Base-by-base conservation (phyloP, 2,888 invertebrate species). In the Entomobrya proxima region DNA sequence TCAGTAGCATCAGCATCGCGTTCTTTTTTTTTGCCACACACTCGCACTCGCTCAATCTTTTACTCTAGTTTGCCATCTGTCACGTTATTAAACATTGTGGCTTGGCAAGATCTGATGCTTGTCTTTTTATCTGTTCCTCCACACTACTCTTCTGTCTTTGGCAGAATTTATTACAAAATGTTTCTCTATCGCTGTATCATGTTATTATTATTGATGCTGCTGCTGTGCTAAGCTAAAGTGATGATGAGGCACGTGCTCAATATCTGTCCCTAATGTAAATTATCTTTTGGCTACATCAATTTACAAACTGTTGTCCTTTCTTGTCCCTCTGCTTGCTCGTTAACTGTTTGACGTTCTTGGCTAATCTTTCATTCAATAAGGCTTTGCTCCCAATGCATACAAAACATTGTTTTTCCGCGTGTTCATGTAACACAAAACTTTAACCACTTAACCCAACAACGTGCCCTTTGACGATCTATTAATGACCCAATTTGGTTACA, bases 31-130 rank as follows among this genome's bases (percentile, higher is more conserved):
- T 35, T 4, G 64, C 64, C 7, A 6, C 37, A 40, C 37, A 18
- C 40, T 40, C 15, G 37, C 13, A 44, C 24, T 69, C 32, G 1
- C 9, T 18, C 15, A 27, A 32, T 61, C 11, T 61, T 32, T 32
- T 13, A 21, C n/a, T 40, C 69, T 69, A 40, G 69, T 69, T 69
- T 69, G 69, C 69, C 69, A 69, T 69, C 69, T 69, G 69, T 69
- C 69, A 69, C 69, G 69, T 40, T 21, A 24, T n/a, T 69, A 40
- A 44, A 24, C 21, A 40, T 40, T 40, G 37, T 40, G 40, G 24
- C 24, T 40, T 69, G 40, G 24, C 24, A 37, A 15, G 24, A 21
- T 6, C 18, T 18, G 40, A 40, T 9, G 55, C 55, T 52, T 52
- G 52, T 52, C 18, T 52, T 52, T 6, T 52, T n/a, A 47, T 13